Evolutionary conservation across 2,113 vertebrate genomes (phyloP).

Genomic region (Mugil cephalus): DNA sequence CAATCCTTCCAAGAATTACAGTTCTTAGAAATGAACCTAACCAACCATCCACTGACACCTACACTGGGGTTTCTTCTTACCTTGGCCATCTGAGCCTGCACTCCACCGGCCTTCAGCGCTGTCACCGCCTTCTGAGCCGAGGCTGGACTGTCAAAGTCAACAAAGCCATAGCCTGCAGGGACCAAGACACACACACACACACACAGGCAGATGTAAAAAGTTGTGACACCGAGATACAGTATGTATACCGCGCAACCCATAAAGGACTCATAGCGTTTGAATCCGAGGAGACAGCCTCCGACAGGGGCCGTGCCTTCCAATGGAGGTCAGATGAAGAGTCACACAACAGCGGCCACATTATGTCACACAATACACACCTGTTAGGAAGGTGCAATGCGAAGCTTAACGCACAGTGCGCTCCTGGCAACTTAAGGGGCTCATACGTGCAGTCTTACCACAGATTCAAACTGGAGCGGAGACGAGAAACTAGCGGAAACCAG

Average conservation of each 20-base stretch:
- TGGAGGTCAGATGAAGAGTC: conserved; percentile 54
- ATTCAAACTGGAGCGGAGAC: not conserved
- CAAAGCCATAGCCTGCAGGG: conserved; percentile 91
- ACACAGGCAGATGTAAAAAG: conserved; percentile 24
- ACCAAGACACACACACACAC: conserved; percentile 42
- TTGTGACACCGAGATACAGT: conserved; percentile 32
- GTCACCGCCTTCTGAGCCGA: conserved; percentile 93
- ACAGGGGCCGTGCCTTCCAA: conserved; percentile 1
- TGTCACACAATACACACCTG: conserved; percentile 42
- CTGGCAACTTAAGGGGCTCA: not conserved
- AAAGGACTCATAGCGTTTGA: conserved; percentile 8
- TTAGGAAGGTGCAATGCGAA: conserved; percentile 14
- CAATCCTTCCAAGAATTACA: too few relatives aligned
- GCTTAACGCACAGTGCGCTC: not conserved
- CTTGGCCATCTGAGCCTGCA: conserved; percentile 97
- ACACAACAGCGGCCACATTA: conserved; percentile 46
- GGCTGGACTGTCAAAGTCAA: conserved; percentile 92
- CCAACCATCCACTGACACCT: not conserved
- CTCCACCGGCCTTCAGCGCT: conserved; percentile 90
- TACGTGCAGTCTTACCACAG: conserved; percentile 5
- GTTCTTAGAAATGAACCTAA: not conserved
- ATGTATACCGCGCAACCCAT: conserved; percentile 14
- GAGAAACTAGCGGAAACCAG: not conserved
- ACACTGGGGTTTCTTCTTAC: conserved; percentile 75
- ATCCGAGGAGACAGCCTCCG: conserved; percentile 11